Evolutionary conservation across 2,888 invertebrate species (phyloP), one percentile per base, ranked within the genome.

Genomic region (Pherbina coryleti): DNA sequence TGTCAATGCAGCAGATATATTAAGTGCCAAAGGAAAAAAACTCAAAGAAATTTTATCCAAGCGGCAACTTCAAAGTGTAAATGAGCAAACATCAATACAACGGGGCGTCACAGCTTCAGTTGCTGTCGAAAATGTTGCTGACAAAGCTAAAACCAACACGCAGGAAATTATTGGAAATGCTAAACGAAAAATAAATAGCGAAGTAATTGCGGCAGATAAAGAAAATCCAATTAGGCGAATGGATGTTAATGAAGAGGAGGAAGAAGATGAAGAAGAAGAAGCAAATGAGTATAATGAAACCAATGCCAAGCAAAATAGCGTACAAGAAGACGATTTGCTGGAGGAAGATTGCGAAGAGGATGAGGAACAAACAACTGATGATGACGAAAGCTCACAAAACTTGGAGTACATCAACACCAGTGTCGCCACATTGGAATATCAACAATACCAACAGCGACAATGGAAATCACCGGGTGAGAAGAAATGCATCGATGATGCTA

Each of bases 391-490:
- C n/a, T n/a, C 28, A 1, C 28, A 25, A 31, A 17, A 31, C 11
- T 25, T 60, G 9, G 57, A 60, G 19, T 25, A 3, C 11, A 11
- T 28, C 8, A 60, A 11, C 57, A 8, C 11, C 8, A 0, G 1
- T 1, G 57, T 25, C 14, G 5, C 22, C 17, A 25, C 28, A 4
- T 25, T 25, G 17, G 62, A 62, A 28, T 31, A 0, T 62, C 28
- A 11, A 14, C 5, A 28, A 37, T 7, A 4, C 17, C 9, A 55
- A 64, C 37, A 57, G 4, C 53, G 51, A 44, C 73, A 71, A 25
- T 82, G 82, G 83, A 82, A 81, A 60, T 82, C 83, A 17, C 82
- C 82, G 19, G 82, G 82, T 25, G 84, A 84, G 66, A 85, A 84
- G 19, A 82, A 83, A 75, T 82, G 80, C 75, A 71, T 80, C 66